Conservation (phyloP, 2,113 vertebrate species). For the Anas platyrhynchos region DNA sequence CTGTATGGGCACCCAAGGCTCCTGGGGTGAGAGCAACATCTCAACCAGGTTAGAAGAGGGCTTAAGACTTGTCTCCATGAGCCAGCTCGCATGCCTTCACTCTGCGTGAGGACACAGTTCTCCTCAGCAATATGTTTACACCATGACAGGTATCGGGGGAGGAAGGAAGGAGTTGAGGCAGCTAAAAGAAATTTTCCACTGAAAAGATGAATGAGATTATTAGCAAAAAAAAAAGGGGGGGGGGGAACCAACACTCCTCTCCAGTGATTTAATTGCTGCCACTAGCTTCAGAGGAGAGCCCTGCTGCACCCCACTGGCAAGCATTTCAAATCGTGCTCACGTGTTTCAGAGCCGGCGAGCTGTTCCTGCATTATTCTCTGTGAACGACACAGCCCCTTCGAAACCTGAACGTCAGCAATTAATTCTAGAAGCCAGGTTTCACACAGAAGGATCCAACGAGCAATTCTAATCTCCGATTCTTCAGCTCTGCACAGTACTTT, state of each 20-base stretch:
- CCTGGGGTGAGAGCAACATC: not conserved
- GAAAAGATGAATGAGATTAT: not conserved
- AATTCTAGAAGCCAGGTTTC: not conserved
- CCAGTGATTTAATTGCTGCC: not conserved
- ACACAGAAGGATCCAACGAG: not conserved
- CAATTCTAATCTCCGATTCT: not conserved
- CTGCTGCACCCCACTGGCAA: not conserved
- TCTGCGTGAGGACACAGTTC: not conserved
- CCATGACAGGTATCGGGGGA: not conserved
- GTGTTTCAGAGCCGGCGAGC: not conserved
- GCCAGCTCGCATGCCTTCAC: not conserved
- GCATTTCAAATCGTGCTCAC: not conserved
- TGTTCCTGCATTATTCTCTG: not conserved
- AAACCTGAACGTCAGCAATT: not conserved
- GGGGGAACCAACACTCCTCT: not conserved
- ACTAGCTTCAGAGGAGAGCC: not conserved
- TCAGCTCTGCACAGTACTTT: not conserved
- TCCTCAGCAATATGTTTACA: not conserved
- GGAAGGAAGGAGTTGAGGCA: not conserved
- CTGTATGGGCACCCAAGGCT: not conserved
- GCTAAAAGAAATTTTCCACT: not conserved
- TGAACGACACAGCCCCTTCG: not conserved
- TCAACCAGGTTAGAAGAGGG: not conserved
- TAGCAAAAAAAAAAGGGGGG: not conserved
- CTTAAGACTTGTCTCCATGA: not conserved